These are phyloP conservation scores for Musca domestica DNA, from an alignment of 1,140 invertebrate genomes.

Conservation along the genomic window DNA sequence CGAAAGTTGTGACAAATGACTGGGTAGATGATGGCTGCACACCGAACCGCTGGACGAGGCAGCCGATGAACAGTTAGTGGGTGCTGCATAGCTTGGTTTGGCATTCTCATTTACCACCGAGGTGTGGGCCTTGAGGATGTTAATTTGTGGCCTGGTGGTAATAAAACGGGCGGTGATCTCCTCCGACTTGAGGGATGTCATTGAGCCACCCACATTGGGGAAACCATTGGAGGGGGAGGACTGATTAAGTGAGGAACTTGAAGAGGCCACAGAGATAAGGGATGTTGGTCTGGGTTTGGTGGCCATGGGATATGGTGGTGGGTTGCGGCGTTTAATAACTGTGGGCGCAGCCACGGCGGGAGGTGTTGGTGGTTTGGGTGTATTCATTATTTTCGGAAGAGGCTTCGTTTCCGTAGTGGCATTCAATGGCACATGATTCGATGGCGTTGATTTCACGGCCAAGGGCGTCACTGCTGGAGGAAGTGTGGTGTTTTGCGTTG, in stretches of 20 bases:
- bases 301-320: constrained; percentile 58
- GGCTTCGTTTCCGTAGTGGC: background rate
- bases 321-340: constrained; percentile 47
- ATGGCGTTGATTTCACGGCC: constrained; percentile 3
- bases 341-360: constrained; percentile 9
- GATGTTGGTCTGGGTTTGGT: constrained; percentile 55
- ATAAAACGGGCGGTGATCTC: constrained; percentile 67
- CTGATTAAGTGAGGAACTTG: constrained; percentile 27
- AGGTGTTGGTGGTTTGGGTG: constrained; percentile 23
- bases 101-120: constrained; percentile 57
- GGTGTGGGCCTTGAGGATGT: constrained; percentile 66
- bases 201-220: constrained; percentile 34
- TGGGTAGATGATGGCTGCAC: constrained; percentile 39
- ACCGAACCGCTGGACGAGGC: constrained; percentile 45
- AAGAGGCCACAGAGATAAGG: constrained; percentile 40
- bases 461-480: constrained; percentile 4
- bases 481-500: constrained; percentile 25
- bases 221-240: constrained; percentile 9
- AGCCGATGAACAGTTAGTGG: constrained; percentile 46
- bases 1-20: constrained; percentile 39
- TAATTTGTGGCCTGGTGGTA: constrained; percentile 66
- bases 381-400: background rate
- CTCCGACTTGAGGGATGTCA: constrained; percentile 54
- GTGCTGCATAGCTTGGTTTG: constrained; percentile 57
- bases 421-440: constrained; percentile 23